Conservation (phyloP, 2,113 vertebrate species). For the Azemiops feae region DNA sequence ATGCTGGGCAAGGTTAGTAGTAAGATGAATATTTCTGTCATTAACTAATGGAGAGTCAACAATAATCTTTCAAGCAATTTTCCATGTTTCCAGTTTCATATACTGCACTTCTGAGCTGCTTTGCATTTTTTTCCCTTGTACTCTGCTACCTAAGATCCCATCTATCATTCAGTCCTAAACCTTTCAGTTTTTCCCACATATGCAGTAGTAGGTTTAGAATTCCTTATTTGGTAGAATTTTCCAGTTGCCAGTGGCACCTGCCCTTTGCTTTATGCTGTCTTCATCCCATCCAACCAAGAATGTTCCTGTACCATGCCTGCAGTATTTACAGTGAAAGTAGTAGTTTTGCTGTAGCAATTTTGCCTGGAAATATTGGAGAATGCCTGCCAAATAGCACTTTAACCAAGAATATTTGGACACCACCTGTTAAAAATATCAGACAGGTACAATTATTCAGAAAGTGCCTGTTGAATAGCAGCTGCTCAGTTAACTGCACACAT, state of each 20-base stretch:
- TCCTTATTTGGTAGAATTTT: conserved; percentile 30
- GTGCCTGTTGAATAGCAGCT: conserved; percentile 16
- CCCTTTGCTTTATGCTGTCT: not conserved
- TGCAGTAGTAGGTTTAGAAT: conserved; percentile 21
- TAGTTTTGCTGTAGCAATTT: conserved; percentile 49
- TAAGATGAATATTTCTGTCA: too few relatives aligned
- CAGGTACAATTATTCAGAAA: not conserved
- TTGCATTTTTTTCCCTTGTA: conserved; percentile 39
- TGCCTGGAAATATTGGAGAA: conserved; percentile 3
- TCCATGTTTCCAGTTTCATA: not conserved
- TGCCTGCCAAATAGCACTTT: not conserved
- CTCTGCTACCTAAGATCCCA: conserved; percentile 25
- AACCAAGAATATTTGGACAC: not conserved
- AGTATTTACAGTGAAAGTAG: conserved; percentile 25
- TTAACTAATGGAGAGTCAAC: not conserved
- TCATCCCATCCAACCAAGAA: conserved; percentile 3
- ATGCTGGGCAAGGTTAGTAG: not conserved
- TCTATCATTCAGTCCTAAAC: conserved; percentile 30
- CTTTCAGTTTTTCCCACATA: conserved; percentile 40
- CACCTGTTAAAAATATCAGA: not conserved
- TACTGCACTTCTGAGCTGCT: not conserved
- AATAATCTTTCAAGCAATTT: not conserved
- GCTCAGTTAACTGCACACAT: conserved; percentile 27
- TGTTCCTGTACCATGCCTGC: not conserved
- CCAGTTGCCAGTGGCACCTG: not conserved